Conservation (phyloP, 2,888 invertebrate species). For the Alsophila aescularia region DNA sequence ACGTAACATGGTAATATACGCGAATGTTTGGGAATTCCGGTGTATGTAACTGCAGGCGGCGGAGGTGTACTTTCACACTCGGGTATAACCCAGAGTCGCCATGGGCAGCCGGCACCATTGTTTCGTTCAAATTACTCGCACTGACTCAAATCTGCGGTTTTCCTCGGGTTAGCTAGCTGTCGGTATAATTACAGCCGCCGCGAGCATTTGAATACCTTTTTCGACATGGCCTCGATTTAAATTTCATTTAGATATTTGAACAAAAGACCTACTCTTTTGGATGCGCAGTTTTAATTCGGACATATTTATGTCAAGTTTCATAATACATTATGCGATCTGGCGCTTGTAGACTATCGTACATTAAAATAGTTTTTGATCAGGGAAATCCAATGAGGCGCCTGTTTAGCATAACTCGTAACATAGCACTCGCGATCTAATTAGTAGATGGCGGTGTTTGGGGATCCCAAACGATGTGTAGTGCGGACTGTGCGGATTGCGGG, state of each 20-base stretch:
- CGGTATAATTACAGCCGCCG: neutral
- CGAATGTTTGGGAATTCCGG: constrained; percentile 61
- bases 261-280: no score
- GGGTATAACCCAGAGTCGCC: constrained; percentile 57
- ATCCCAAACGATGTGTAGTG: constrained; percentile 48
- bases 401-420: constrained; percentile 44
- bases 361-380: constrained; percentile 30
- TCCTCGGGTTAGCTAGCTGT: constrained; percentile 34
- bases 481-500: neutral
- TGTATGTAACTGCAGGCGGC: constrained; percentile 42
- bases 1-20: constrained; percentile 51
- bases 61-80: constrained; percentile 59
- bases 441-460: constrained; percentile 45
- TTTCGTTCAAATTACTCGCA: constrained; percentile 7
- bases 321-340: constrained; percentile 1
- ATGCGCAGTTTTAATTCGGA: neutral
- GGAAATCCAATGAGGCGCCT: constrained; percentile 43
- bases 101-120: constrained; percentile 4
- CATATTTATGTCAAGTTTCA: neutral
- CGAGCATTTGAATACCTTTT: neutral
- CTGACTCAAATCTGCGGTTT: constrained; percentile 43
- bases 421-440: constrained; percentile 42
- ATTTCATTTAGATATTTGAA: no score
- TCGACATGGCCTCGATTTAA: no score
- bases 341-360: neutral